Conservation (phyloP, 2,888 invertebrate genomes). For the Terebella lapidaria region DNA sequence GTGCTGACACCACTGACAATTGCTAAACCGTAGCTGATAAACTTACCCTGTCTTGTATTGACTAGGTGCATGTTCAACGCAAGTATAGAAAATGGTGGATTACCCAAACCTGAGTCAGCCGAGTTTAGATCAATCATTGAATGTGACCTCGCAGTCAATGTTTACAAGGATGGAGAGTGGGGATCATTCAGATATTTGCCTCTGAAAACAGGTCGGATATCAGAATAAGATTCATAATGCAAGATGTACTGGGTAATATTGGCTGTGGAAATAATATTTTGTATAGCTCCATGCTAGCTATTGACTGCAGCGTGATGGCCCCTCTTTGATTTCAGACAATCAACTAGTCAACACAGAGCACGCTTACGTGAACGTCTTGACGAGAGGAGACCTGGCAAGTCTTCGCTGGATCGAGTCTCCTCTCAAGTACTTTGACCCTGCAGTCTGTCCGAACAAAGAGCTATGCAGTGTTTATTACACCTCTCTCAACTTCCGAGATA, state of each 20-base stretch:
- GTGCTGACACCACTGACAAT: no score
- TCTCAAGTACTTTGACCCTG: constrained; percentile 31
- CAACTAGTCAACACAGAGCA: no score
- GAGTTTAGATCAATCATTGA: constrained; percentile 56
- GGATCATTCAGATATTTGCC: constrained; percentile 78
- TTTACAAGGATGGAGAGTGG: constrained; percentile 75
- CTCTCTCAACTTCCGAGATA: constrained; percentile 94
- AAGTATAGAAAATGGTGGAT: constrained; percentile 7
- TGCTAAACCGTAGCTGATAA: no score
- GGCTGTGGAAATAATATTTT: constrained; percentile 39
- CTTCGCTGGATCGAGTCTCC: constrained; percentile 90
- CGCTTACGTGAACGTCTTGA: constrained; percentile 89
- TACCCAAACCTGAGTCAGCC: constrained; percentile 52
- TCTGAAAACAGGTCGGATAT: constrained; percentile 30
- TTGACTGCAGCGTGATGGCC: no score
- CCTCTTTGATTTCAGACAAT: no score
- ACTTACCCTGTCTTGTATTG: constrained; percentile 62
- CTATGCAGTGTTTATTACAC: constrained; percentile 87
- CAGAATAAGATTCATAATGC: constrained; percentile 67
- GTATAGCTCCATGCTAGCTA: no score
- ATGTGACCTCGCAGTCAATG: constrained; percentile 68
- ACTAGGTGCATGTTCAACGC: constrained; percentile 56
- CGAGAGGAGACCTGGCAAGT: constrained; percentile 88
- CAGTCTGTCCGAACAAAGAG: constrained; percentile 54
- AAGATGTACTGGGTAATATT: constrained; percentile 45